Conservation (phyloP, 2,888 invertebrate species). For the Blastobasis lacticolella region DNA sequence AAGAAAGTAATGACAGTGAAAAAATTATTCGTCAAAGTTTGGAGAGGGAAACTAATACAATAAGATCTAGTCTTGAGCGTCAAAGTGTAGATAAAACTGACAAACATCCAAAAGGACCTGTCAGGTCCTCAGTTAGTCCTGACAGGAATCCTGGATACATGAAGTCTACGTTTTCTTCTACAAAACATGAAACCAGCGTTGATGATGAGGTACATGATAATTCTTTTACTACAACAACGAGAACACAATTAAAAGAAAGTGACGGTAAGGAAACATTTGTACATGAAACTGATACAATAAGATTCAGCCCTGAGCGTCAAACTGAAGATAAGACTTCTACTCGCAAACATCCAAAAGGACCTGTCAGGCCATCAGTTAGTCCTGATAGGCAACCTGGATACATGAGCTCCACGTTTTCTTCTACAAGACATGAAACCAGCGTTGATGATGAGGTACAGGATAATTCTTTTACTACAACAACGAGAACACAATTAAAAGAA, state of each 20-base stretch:
- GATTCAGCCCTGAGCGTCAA: neutral
- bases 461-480: slow-evolving; percentile 9
- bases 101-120: neutral
- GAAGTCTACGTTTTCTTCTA: slow-evolving; percentile 12
- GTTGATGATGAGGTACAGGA: neutral
- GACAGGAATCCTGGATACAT: slow-evolving; percentile 30
- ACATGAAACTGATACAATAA: slow-evolving; percentile 2
- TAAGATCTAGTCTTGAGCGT: neutral
- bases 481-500: slow-evolving; percentile 16
- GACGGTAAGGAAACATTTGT: slow-evolving; percentile 9
- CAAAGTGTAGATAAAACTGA: neutral
- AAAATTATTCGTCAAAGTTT: slow-evolving; percentile 6
- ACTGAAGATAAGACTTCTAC: neutral
- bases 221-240: slow-evolving; percentile 11
- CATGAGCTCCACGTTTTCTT: slow-evolving; percentile 11
- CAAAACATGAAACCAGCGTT: slow-evolving; percentile 13
- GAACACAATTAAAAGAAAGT: slow-evolving; percentile 17
- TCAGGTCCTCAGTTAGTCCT: slow-evolving; percentile 22
- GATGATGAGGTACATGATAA: neutral
- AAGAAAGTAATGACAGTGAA: slow-evolving; percentile 13
- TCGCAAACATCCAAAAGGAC: neutral
- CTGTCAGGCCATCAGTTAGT: slow-evolving; percentile 18
- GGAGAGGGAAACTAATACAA: slow-evolving; percentile 6
- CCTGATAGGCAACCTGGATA: slow-evolving; percentile 33
- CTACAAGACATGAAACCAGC: slow-evolving; percentile 15